Evolutionary conservation across 1,140 invertebrate genomes (phyloP).

Genomic region (Chironomus tepperi): DNA sequence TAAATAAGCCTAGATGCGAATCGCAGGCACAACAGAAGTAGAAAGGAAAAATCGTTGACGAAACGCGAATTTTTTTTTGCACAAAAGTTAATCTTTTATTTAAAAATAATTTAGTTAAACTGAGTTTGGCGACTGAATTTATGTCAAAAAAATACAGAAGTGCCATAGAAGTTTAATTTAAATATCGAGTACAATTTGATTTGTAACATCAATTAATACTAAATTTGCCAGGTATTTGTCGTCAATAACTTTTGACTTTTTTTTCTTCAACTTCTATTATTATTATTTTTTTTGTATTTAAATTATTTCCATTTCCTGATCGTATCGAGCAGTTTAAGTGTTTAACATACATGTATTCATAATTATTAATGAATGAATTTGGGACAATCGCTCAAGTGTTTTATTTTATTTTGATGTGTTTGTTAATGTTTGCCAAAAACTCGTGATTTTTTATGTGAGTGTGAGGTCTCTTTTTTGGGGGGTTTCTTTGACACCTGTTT

Average conservation of each 20-base stretch:
- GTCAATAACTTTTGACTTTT: not conserved
- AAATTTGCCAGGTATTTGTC: not conserved
- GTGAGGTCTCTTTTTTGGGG: conserved; percentile 5
- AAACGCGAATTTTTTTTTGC: no score
- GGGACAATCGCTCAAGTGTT: conserved; percentile 11
- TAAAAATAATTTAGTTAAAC: not conserved
- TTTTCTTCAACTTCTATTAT: not conserved
- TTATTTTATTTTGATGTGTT: not conserved
- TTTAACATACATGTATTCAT: not conserved
- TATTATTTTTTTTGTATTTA: not conserved
- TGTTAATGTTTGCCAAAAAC: not conserved
- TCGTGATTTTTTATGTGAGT: conserved; percentile 1
- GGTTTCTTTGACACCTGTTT: not conserved
- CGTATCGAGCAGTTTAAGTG: not conserved
- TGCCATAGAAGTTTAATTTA: conserved; percentile 13
- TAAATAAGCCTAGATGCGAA: no score
- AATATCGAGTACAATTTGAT: not conserved
- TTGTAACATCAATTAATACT: not conserved
- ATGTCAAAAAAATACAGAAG: not conserved
- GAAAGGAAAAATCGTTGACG: no score
- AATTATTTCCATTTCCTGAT: conserved; percentile 4
- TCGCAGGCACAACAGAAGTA: no score
- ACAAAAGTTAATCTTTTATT: not conserved
- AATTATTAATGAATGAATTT: conserved; percentile 4
- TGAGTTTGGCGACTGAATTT: not conserved